Evolutionary conservation across 2,888 invertebrate genomes (phyloP).

Genomic region (Spodoptera littoralis): DNA sequence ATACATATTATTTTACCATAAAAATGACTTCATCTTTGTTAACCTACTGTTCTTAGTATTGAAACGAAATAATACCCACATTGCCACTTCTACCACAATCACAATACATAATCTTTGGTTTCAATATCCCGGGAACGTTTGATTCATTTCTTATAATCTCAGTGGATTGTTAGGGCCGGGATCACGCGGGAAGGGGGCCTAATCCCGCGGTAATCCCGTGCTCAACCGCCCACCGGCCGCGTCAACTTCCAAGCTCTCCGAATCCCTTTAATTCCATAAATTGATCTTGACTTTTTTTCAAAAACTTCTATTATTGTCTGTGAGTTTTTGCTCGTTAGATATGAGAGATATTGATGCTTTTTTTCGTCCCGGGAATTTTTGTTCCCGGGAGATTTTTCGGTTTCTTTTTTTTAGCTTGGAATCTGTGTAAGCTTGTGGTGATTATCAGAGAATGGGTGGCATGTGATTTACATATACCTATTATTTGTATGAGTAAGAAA

Average conservation of each 20-base stretch:
- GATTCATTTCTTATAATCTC: constrained; percentile 84
- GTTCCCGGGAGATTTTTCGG: not conserved
- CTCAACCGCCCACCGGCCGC: constrained; percentile 65
- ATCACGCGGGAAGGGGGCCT: constrained; percentile 58
- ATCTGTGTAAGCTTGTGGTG: too few species aligned
- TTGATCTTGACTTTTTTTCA: constrained; percentile 72
- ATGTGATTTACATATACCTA: too few species aligned
- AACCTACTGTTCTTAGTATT: too few species aligned
- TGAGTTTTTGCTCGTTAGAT: constrained; percentile 44
- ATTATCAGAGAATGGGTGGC: not conserved
- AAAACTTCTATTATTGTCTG: constrained; percentile 45
- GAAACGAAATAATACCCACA: constrained; percentile 8
- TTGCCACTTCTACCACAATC: constrained; percentile 13
- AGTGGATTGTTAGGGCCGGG: constrained; percentile 70
- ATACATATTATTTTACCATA: too few species aligned
- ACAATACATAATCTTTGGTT: constrained; percentile 56
- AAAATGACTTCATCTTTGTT: too few species aligned
- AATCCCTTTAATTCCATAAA: constrained; percentile 78
- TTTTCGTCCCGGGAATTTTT: not conserved
- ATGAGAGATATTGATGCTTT: constrained; percentile 16
- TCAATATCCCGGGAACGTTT: constrained; percentile 77
- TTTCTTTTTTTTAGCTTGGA: not conserved
- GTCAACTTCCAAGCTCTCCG: constrained; percentile 77
- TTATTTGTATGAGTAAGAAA: too few species aligned
- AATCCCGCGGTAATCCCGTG: constrained; percentile 75